Evolutionary conservation across 2,113 vertebrate species (phyloP).

Genomic region (Ondatra zibethicus): DNA sequence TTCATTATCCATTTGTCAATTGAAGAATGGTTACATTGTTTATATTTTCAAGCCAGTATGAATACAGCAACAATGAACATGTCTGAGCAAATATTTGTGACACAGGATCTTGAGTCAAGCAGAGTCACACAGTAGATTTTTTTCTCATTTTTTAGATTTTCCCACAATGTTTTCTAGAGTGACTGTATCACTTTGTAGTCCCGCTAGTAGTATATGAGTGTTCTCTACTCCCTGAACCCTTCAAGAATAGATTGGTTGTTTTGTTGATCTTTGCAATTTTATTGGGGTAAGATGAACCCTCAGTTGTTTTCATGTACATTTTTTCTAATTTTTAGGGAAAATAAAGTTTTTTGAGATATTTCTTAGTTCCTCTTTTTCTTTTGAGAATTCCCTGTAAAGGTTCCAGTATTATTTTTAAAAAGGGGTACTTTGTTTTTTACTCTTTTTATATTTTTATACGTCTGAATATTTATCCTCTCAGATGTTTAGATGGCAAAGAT

Average conservation of each 20-base stretch:
- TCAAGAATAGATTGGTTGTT: background rate
- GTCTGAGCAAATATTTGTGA: background rate
- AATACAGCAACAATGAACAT: background rate
- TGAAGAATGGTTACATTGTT: background rate
- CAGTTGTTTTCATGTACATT: background rate
- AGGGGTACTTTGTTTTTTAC: background rate
- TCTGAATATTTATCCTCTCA: background rate
- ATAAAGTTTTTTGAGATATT: background rate
- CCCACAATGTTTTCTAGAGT: background rate
- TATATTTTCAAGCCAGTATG: background rate
- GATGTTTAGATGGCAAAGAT: background rate
- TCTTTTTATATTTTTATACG: background rate
- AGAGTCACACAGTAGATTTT: background rate
- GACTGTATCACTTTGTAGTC: background rate
- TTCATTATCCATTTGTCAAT: background rate
- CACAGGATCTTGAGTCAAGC: background rate
- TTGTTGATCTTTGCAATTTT: background rate
- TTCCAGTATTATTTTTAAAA: background rate
- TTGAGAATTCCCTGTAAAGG: background rate
- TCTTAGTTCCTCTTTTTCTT: background rate
- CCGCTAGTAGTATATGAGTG: background rate
- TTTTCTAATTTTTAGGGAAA: background rate
- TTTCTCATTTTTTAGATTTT: background rate
- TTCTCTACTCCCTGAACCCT: background rate
- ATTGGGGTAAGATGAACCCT: background rate